phyloP scores from a whole-genome alignment of 2,888 invertebrate genomes.

The Helobdella robusta region DNA sequence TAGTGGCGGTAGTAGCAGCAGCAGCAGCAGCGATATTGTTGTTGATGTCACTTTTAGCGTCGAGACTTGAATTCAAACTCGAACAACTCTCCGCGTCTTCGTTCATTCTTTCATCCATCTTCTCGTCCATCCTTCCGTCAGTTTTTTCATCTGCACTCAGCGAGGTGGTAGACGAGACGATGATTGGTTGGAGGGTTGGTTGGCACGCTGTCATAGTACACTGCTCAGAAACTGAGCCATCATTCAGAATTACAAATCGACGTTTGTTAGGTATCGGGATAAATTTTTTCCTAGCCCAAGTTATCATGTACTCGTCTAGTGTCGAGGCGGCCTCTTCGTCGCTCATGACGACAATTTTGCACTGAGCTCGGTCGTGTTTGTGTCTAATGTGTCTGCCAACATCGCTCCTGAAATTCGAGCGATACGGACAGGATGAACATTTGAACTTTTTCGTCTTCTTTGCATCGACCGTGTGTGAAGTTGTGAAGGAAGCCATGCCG shows the following conservation, averaged over 20 bases:
- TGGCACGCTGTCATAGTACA: neutral
- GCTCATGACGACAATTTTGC: conserved; percentile 24
- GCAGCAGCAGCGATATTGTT: neutral
- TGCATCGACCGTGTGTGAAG: conserved; percentile 25
- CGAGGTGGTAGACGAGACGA: neutral
- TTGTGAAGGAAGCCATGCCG: neutral
- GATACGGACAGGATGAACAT: conserved; percentile 34
- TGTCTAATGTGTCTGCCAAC: conserved; percentile 83
- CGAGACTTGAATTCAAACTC: too few species aligned
- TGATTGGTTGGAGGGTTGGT: too few species aligned
- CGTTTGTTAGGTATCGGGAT: conserved; percentile 31
- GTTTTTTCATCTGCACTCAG: too few species aligned
- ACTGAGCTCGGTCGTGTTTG: conserved; percentile 37
- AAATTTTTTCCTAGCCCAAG: conserved; percentile 34
- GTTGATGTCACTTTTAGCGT: neutral
- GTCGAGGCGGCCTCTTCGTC: conserved; percentile 31
- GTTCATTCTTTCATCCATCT: neutral
- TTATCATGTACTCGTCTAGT: conserved; percentile 37
- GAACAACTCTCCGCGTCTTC: too few species aligned
- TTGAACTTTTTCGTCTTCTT: conserved; percentile 32
- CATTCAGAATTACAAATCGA: conserved; percentile 8
- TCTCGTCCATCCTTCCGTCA: too few species aligned
- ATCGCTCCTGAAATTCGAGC: conserved; percentile 94
- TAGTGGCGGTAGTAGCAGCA: neutral
- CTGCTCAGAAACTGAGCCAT: neutral